Evolutionary conservation across 1,140 invertebrate genomes (phyloP), one percentile per base, ranked within the genome.

Genomic region (Batillaria attramentaria): DNA sequence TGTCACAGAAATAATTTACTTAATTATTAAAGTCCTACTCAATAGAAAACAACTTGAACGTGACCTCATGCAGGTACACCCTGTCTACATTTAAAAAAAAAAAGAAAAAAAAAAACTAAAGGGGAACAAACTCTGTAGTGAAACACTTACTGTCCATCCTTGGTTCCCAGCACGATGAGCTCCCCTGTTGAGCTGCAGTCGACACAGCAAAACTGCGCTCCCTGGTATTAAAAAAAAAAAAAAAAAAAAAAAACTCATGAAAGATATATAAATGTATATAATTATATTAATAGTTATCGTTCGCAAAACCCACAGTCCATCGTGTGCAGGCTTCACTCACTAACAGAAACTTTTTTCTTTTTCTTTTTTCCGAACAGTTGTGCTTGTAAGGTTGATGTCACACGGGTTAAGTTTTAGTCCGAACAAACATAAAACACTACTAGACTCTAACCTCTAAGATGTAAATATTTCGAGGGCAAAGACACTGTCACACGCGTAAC

Each of bases 131-230:
- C n/a, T n/a, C n/a, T n/a, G n/a, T n/a, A n/a, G n/a, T n/a, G n/a
- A n/a, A n/a, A n/a, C n/a, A 76, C 83, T 85, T 82, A 88, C 87
- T 84, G 79, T 72, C 87, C 87, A 80, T 87, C 85, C 70, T 81
- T 83, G 0, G 86, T 87, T 31, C 87, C 87, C 20, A 88, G 76
- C 13, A 77, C 82, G 4, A 88, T 39, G 24, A 76, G 65, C 5
- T 77, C 79, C 1, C 86, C 86, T 6, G 37, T 62, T 16, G 31
- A 42, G 33, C 65, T 77, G 6, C 73, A 78, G 65, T 88, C 87
- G 24, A 84, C 83, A 81, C 83, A 87, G 5, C 83, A 35, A 60
- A 85, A 86, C 43, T 81, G 80, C 65, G 81, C 77, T 28, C 84
- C 83, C 86, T 87, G 62, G 2, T 46, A 37, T 16, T 66, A 18